Percentiles rank a stretch among this genome's conserved stretches.
These are phyloP conservation scores for Hemicentrotus pulcherrimus DNA, from an alignment of 35 echinoderm and acorn worm species.

Conservation along the genomic window DNA sequence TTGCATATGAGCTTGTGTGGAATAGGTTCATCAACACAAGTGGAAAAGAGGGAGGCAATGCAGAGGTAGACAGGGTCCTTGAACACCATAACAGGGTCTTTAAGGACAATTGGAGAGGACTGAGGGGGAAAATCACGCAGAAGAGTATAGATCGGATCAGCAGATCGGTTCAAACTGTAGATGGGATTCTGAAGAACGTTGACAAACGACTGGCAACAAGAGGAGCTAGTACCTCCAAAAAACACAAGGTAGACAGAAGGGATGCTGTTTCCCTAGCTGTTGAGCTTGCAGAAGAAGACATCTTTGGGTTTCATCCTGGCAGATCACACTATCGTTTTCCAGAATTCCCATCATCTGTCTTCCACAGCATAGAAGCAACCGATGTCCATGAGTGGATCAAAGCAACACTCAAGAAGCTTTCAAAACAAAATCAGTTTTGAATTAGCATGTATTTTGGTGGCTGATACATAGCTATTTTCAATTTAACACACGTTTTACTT, in stretches of 20 bases:
- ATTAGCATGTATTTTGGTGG: no score
- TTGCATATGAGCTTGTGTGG: constrained; percentile 60
- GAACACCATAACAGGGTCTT: constrained; percentile 68
- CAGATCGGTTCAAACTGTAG: constrained; percentile 29
- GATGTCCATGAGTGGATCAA: neutral
- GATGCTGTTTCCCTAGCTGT: constrained; percentile 7
- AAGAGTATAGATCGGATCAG: constrained; percentile 54
- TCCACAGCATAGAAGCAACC: neutral
- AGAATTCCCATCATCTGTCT: constrained; percentile 34
- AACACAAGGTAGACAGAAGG: constrained; percentile 27
- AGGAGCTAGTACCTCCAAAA: neutral
- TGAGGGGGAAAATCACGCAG: constrained; percentile 53
- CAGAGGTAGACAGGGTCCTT: constrained; percentile 57
- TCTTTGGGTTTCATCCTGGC: constrained; percentile 47
- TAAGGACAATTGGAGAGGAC: constrained; percentile 46
- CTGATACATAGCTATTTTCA: no score
- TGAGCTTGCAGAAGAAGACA: constrained; percentile 1
- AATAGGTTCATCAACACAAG: constrained; percentile 73
- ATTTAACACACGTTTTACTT: no score
- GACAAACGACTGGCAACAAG: neutral
- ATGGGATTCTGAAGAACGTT: neutral
- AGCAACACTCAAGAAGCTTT: constrained; percentile 15
- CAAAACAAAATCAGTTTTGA: no score
- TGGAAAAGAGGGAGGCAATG: constrained; percentile 52
- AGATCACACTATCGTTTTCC: constrained; percentile 43